Base-by-base conservation (phyloP, 2,113 vertebrate genomes). In the Scopus umbretta region DNA sequence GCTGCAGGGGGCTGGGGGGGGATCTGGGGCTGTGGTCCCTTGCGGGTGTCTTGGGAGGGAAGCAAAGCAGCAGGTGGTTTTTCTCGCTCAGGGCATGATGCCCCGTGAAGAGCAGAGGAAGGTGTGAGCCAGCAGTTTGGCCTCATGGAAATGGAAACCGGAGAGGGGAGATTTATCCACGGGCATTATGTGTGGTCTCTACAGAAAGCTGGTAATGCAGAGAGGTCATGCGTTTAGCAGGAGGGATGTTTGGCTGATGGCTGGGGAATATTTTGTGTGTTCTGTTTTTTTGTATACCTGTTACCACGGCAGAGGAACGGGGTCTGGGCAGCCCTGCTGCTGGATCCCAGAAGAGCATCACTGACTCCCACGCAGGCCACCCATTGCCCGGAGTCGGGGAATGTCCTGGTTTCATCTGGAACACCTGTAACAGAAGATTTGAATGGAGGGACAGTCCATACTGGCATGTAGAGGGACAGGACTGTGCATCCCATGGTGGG, bases 101-200 rank as follows among this genome's bases (percentile, higher is more conserved):
- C 70, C 80, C 92, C n/a, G 18, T 79, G 91, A 94, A 82, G 91
- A 91, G 80, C 15, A 9, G 80, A 71, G 70, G 83, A 92, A 95
- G 92, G 95, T 96, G 91, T 91, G 87, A 97, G 92, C 90, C 83
- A 92, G 88, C 72, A 96, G 76, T 45, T 94, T 92, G 95, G 91
- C 73, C 49, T 94, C 94, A 92, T 71, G 92, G 95, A 95, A 86
- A 92, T 1, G 34, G 94, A 96, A 97, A 94, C 83, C 21, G 20
- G 95, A 96, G 88, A 93, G 86, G 90, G 40, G 75, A 92, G 72
- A 79, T 86, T 96, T 96, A 81, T 92, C 91, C 94, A 96, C 27
- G 40, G 94, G 78, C 93, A 87, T 93, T 94, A 85, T 97, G 94
- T 96, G 90, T 96, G 95, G 94, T 95, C 95, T 81, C 91, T 92